Evolutionary conservation across 1,140 invertebrate species (phyloP).

Genomic region (Amyelois transitella): DNA sequence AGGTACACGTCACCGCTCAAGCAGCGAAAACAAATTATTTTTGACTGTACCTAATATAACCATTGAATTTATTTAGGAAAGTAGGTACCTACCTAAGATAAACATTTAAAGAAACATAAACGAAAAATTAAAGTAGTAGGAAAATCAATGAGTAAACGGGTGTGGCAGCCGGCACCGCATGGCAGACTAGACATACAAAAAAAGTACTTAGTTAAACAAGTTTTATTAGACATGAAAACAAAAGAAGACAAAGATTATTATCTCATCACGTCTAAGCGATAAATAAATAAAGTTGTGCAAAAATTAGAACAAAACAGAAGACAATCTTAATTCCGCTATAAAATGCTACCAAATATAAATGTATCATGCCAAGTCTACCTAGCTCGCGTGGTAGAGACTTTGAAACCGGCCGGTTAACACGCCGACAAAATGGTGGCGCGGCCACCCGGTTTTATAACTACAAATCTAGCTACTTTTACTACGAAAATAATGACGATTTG

Average conservation of each 20-base stretch:
- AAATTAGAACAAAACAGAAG: not conserved
- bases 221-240: not conserved
- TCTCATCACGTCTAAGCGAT: not conserved
- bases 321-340: not conserved
- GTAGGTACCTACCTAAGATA: too few relatives aligned
- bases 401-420: constrained; percentile 17
- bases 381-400: constrained; percentile 12
- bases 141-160: constrained; percentile 8
- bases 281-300: not conserved
- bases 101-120: too few relatives aligned
- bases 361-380: not conserved
- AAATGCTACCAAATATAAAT: constrained; percentile 5
- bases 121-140: not conserved
- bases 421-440: constrained; percentile 60
- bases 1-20: constrained; percentile 12
- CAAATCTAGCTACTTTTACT: constrained; percentile 7
- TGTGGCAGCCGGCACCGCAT: constrained; percentile 23
- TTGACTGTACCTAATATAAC: too few relatives aligned
- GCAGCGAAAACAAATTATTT: not conserved
- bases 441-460: constrained; percentile 35
- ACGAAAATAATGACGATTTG: not conserved
- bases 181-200: constrained; percentile 10
- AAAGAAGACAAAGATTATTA: too few relatives aligned
- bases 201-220: not conserved
- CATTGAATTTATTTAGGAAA: too few relatives aligned